phyloP scores from a whole-genome alignment of 2,797 vertebrate genomes.

The Orestias chungarensis region DNA sequence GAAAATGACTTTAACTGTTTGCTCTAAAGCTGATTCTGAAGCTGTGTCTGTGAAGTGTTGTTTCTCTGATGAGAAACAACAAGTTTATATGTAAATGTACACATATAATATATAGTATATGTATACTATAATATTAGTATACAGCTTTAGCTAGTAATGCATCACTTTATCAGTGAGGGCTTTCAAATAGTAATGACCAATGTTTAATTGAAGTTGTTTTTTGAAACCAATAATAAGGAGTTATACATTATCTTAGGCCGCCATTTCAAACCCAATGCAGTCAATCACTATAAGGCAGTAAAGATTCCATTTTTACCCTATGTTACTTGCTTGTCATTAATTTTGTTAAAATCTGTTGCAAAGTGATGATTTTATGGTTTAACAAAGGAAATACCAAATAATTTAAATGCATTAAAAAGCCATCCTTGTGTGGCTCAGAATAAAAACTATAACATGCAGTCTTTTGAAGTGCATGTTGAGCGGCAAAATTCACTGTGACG shows the following conservation, averaged over 20 bases:
- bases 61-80: too few relatives aligned
- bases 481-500: neutral
- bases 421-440: neutral
- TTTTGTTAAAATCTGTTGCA: neutral
- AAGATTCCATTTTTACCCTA: neutral
- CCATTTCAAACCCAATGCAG: neutral
- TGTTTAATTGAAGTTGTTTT: too few relatives aligned
- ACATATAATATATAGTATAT: too few relatives aligned
- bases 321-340: neutral
- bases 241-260: neutral
- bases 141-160: neutral
- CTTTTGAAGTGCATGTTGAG: neutral
- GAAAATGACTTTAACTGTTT: constrained; percentile 42
- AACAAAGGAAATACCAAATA: too few relatives aligned
- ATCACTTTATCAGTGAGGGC: too few relatives aligned
- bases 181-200: too few relatives aligned
- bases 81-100: too few relatives aligned
- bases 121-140: too few relatives aligned
- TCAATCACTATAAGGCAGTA: neutral
- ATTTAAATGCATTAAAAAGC: neutral
- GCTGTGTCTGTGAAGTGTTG: neutral
- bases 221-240: neutral
- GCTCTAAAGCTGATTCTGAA: constrained; percentile 26
- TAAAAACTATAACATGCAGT: neutral
- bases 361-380: too few relatives aligned